Evolutionary conservation across 2,113 vertebrate species (phyloP), one percentile per base, ranked within the genome.

Genomic region (Excalfactoria chinensis): DNA sequence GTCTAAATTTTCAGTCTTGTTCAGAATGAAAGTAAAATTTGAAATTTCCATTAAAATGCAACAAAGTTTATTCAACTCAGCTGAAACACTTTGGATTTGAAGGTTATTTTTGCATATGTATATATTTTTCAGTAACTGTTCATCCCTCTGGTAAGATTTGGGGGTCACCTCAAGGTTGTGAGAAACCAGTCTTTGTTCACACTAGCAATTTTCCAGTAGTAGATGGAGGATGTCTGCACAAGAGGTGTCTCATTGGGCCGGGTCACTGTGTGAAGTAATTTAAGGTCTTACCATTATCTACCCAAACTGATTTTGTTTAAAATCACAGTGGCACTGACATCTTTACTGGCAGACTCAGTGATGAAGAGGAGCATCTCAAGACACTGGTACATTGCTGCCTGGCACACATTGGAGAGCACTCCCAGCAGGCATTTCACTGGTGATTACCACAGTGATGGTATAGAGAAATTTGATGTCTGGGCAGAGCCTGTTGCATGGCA

Each of bases 311-410:
- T 18, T 49, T 13, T 46, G 32, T 16, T 26, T 63, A n/a, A 41
- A 88, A 26, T 73, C 2, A 2, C 13, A 35, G 6, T 19, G 2
- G 25, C 68, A 53, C 6, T 69, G 55, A 15, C 17, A 15, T 60
- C 7, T 59, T 32, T 49, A 49, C 28, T 64, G 9, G 11, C 63
- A 12, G 9, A 32, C 22, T 56, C 40, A 19, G 25, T 49, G 69
- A 26, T 41, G 34, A 14, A 32, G 53, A 55, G 41, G 23, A 68
- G 16, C 28, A 40, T 63, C 23, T 32, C 1, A 2, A 35, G 46
- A 20, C 34, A 13, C 8, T 20, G 28, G 5, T 63, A 7, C 9
- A 2, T 0, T 6, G 9, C 1, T 35, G 32, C 7, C 20, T 62
- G 25, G 11, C 56, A 19, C n/a, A 13, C 41, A 9, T 2, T 37